A percentile compares a stretch with the other conserved stretches of the same genome.
phyloP scores from a whole-genome alignment of 2,113 vertebrate species.

The Gymnocephalus cernua region DNA sequence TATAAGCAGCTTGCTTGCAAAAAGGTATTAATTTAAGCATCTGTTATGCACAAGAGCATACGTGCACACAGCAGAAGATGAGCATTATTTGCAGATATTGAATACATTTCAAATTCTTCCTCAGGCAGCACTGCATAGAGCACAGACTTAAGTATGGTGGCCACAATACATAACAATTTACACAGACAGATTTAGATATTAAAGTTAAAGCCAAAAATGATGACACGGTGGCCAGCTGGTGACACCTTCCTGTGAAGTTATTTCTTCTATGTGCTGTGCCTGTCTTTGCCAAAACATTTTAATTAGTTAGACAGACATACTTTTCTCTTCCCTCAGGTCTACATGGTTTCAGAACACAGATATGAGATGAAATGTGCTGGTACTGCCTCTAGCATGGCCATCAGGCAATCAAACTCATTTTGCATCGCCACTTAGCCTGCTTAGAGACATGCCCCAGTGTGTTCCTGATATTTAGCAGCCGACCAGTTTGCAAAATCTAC shows the following conservation, averaged over 20 bases:
- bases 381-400: background rate
- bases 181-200: background rate
- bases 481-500: background rate
- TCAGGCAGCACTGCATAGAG: background rate
- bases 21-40: conserved; percentile 1
- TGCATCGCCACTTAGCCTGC: background rate
- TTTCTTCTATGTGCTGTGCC: background rate
- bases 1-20: background rate
- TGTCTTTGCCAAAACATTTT: background rate
- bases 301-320: background rate
- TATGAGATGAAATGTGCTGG: background rate
- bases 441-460: too few species aligned
- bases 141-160: background rate
- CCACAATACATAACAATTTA: background rate
- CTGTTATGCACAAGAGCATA: background rate
- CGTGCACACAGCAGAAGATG: background rate
- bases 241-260: background rate
- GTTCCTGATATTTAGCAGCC: background rate
- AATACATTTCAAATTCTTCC: background rate
- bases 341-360: background rate
- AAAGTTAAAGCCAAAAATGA: background rate
- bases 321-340: background rate
- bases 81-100: background rate
- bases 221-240: background rate
- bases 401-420: background rate